Base-by-base conservation (phyloP, 1,140 invertebrate species). In the Aphidius ervi region DNA sequence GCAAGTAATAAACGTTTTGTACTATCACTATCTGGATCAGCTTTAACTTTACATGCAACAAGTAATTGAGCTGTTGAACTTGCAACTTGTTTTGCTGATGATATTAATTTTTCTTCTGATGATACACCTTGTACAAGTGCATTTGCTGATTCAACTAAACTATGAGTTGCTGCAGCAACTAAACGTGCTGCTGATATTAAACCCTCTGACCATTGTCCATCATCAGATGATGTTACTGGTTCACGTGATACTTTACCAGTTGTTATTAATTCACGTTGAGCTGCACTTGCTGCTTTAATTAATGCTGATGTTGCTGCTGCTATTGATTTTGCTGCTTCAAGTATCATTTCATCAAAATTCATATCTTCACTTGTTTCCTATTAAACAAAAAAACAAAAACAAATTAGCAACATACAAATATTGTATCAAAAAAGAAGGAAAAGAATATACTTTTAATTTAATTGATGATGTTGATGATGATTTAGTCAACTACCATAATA, bases 121-220 rank as follows among this genome's bases (percentile, higher is more conserved):
- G 92, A 88, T 56, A 92, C 88, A 8, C 97, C 97, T 78, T 97
- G 95, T 2, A 99, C 96, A 63, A 99, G 81, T 53, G 94, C 89
- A 74, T 99, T 98, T 46, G 97, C 97, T 4, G 95, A 94, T 79
- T 99, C 97, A 53, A 98, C 97, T 37, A 99, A 82, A 64, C 93
- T 95, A 76, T 99, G 96, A 0, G 97, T 98, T 0, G 97, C 96
- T 0, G 96, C 96, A 0, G 97, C 97, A 0, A 99, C 97, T 63
- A 97, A 82, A 63, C 94, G 84, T 2, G 97, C 95, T 0, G 97
- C 97, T 0, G 95, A 98, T 43, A 99, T 93, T 4, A 99, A 82
- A 5, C 97, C 97, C 79, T 99, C 95, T 0, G 95, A 98, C 97
- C 97, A 99, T 72, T 99, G 96, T 0, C 95, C 96, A 80, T 99